Base-by-base conservation (phyloP, 2,797 vertebrate species). In the Tinamus major region DNA sequence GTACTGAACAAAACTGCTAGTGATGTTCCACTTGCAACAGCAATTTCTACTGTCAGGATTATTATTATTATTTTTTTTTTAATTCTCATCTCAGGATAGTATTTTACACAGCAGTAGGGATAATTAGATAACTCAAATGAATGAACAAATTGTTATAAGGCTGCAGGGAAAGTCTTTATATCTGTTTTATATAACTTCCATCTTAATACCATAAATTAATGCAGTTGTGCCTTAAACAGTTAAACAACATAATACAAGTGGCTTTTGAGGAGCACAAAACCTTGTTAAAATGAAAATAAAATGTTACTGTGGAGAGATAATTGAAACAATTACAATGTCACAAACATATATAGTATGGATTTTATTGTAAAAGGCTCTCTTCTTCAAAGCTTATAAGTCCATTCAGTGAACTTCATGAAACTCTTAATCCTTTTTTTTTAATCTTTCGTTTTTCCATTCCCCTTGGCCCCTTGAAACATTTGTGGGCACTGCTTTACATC, bases 231-330 rank as follows among this genome's bases (percentile, higher is more conserved):
- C 49, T 78, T 83, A 80, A 95, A 87, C 16, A 79, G 65, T 89
- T 81, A 93, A 83, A 93, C 13, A 72, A 24, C 46, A 84, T 71
- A 37, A n/a, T 37, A 78, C 55, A 15, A 61, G 61, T 19, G 14
- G 4, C 64, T 95, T 81, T 93, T 79, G 62, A 94, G 82, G 24
- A 70, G 75, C 37, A n/a, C 10, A 64, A 56, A 89, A 74, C 37
- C 67, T 46, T 64, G 78, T 77, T 59, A 53, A 70, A 80, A n/a
- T 89, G 82, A 77, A 90, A 94, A 90, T 93, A 69, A 53, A 79
- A 87, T 63, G 29, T 24, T 31, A 90, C 56, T 49, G 37, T 69
- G 21, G 31, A 33, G 92, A 35, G 31, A 79, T 90, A 84, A 41
- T 29, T 90, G 87, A 92, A 94, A 86, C 10, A 85, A 89, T 75